These are phyloP conservation scores for Ia io DNA, from an alignment of 2,113 vertebrate species.

Conservation along the genomic window DNA sequence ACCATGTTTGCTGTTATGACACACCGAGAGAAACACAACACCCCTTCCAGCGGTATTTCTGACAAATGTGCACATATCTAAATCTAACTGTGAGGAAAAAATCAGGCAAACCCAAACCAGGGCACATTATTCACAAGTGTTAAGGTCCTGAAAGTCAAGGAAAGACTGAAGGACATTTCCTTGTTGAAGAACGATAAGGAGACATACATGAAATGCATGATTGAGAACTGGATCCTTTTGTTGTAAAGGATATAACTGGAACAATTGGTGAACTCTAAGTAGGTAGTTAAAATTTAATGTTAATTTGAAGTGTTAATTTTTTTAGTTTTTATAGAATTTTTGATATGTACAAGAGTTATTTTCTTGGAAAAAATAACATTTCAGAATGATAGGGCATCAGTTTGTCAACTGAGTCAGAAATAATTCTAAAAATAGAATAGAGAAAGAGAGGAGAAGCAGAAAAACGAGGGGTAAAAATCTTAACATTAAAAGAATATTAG, in stretches of 20 bases:
- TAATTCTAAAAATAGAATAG: not conserved
- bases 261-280: not conserved
- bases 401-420: conserved; percentile 14
- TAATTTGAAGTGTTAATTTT: not conserved
- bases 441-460: not conserved
- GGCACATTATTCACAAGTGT: not conserved
- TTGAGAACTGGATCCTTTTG: not conserved
- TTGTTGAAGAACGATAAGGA: not conserved
- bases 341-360: not conserved
- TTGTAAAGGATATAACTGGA: not conserved
- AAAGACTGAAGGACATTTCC: not conserved
- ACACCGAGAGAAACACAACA: not conserved
- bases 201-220: not conserved
- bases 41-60: not conserved
- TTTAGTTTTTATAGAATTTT: not conserved
- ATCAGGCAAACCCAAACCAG: not conserved
- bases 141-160: not conserved
- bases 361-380: not conserved
- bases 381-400: not conserved
- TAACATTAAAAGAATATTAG: not conserved
- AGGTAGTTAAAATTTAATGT: not conserved
- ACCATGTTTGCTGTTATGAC: not conserved
- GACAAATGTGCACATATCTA: not conserved
- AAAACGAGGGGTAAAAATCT: not conserved
- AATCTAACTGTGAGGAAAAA: not conserved